phyloP scores from a whole-genome alignment of 2,888 invertebrate species.

The Caenorhabditis sinica region DNA sequence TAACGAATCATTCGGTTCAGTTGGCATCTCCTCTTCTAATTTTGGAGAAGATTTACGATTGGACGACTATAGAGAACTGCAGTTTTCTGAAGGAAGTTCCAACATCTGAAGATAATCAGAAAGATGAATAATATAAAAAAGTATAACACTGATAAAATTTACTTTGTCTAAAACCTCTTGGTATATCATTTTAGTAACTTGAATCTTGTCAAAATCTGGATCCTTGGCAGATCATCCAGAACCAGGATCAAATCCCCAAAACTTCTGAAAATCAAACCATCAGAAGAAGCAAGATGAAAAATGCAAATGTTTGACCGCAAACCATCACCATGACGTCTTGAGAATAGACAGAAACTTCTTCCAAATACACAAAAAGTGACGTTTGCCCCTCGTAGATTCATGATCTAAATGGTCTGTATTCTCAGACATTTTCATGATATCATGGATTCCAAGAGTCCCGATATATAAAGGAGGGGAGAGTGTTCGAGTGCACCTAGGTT shows the following conservation, averaged over 20 bases:
- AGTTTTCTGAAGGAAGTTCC: neutral
- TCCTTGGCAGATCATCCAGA: neutral
- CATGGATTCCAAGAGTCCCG: constrained; percentile 1
- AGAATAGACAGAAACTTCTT: constrained; percentile 36
- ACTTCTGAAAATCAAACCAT: constrained; percentile 15
- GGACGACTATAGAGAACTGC: neutral
- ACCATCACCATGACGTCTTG: constrained; percentile 28
- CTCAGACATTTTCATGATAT: constrained; percentile 18
- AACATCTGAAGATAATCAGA: neutral
- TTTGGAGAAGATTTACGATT: neutral
- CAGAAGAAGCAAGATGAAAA: neutral
- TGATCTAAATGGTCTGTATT: constrained; percentile 41
- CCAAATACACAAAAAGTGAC: constrained; percentile 15
- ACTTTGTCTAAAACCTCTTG: no score
- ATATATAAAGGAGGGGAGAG: constrained; percentile 6
- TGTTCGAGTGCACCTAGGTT: neutral
- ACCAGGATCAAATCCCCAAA: neutral
- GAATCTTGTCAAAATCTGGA: neutral
- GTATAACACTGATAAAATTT: no score
- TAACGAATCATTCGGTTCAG: neutral
- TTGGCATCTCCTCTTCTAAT: neutral
- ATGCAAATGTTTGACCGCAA: constrained; percentile 37
- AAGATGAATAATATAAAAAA: neutral
- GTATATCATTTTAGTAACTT: no score
- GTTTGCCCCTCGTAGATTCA: constrained; percentile 21